phyloP scores from a whole-genome alignment of 2,113 vertebrate genomes.

The Phasianus colchicus region DNA sequence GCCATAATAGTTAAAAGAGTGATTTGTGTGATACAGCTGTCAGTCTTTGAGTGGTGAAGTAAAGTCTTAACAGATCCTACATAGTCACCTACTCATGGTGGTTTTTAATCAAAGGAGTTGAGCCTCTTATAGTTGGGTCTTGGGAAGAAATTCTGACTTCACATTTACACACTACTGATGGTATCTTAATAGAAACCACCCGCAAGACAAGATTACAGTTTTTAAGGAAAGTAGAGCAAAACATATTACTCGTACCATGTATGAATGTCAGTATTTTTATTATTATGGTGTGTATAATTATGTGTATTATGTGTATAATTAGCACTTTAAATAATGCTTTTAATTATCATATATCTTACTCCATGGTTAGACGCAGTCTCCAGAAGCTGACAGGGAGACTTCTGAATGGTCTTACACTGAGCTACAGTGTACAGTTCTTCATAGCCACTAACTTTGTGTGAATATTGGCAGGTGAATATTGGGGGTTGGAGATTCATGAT shows the following conservation, averaged over 20 bases:
- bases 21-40: not conserved
- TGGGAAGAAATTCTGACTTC: not conserved
- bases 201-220: not conserved
- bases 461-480: not conserved
- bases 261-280: not conserved
- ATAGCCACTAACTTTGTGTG: not conserved
- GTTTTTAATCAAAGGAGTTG: not conserved
- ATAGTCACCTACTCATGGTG: not conserved
- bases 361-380: not conserved
- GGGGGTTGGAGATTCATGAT: too few species aligned
- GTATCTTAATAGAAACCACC: not conserved
- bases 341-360: not conserved
- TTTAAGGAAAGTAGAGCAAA: not conserved
- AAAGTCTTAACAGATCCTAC: not conserved
- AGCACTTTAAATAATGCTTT: not conserved
- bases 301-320: not conserved
- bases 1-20: not conserved
- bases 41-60: not conserved
- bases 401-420: not conserved
- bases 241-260: rapidly evolving
- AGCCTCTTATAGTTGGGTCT: rapidly evolving
- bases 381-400: not conserved
- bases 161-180: not conserved
- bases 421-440: not conserved
- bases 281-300: not conserved